Evolutionary conservation across 1,140 invertebrate genomes (phyloP).

Genomic region (Microplitis mediator): DNA sequence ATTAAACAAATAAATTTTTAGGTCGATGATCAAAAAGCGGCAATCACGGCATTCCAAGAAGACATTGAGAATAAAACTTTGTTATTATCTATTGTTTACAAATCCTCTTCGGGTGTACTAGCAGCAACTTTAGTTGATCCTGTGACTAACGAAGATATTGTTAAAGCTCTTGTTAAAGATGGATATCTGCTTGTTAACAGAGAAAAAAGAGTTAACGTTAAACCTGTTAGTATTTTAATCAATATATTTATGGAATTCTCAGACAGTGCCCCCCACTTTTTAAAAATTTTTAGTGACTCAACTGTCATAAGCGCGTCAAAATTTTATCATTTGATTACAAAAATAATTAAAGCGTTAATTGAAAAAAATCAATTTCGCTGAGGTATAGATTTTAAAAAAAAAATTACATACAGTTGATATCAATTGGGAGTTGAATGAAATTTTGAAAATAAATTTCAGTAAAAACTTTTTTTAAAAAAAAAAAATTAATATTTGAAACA

Average conservation of each 20-base stretch:
- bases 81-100: constrained; percentile 77
- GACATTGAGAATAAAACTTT: constrained; percentile 73
- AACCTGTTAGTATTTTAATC: constrained; percentile 66
- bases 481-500: no score
- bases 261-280: no score
- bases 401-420: no score
- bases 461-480: no score
- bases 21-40: constrained; percentile 79
- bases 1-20: constrained; percentile 35
- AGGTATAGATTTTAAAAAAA: no score
- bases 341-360: no score
- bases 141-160: constrained; percentile 80
- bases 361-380: no score
- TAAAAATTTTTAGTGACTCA: no score
- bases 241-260: background rate
- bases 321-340: no score
- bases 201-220: constrained; percentile 80
- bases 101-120: constrained; percentile 67
- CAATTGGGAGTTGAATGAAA: no score
- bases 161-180: constrained; percentile 82
- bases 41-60: constrained; percentile 73
- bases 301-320: no score
- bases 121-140: constrained; percentile 76
- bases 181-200: constrained; percentile 81
- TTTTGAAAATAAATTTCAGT: no score